Evolutionary conservation across 2,888 invertebrate genomes (phyloP).

Genomic region (Iphiclides podalirius): DNA sequence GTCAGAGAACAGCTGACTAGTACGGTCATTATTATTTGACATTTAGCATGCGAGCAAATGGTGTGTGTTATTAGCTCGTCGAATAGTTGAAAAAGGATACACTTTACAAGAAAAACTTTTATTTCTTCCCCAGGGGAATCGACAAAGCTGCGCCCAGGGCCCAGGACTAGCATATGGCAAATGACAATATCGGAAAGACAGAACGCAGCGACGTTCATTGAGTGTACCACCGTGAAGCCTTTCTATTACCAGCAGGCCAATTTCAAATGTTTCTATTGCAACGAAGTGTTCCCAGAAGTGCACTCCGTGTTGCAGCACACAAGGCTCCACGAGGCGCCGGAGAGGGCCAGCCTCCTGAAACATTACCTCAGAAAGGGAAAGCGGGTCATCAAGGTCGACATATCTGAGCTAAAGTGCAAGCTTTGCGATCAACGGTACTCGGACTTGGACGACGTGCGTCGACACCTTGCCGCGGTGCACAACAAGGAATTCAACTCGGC

Average conservation of each 20-base stretch:
- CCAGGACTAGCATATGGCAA: slow-evolving; percentile 69
- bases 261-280: slow-evolving; percentile 72
- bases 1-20: no score
- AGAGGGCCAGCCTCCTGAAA: slow-evolving; percentile 52
- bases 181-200: slow-evolving; percentile 69
- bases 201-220: slow-evolving; percentile 67
- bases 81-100: slow-evolving; percentile 6
- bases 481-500: slow-evolving; percentile 67
- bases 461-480: slow-evolving; percentile 52
- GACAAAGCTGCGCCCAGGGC: slow-evolving; percentile 43
- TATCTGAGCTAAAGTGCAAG: slow-evolving; percentile 61
- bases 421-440: slow-evolving; percentile 62
- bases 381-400: slow-evolving; percentile 68
- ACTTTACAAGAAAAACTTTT: slow-evolving; percentile 35
- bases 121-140: slow-evolving; percentile 44
- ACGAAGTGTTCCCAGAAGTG: slow-evolving; percentile 63
- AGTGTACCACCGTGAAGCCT: slow-evolving; percentile 61
- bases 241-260: slow-evolving; percentile 71
- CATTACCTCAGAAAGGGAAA: slow-evolving; percentile 66
- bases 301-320: slow-evolving; percentile 58
- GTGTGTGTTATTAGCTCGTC: slow-evolving; percentile 4
- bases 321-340: slow-evolving; percentile 48
- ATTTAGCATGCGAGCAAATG: background rate
- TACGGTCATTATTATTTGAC: no score
- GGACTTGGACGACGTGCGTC: slow-evolving; percentile 59